Conservation (phyloP, 2,113 vertebrate genomes). For the Callipepla squamata region DNA sequence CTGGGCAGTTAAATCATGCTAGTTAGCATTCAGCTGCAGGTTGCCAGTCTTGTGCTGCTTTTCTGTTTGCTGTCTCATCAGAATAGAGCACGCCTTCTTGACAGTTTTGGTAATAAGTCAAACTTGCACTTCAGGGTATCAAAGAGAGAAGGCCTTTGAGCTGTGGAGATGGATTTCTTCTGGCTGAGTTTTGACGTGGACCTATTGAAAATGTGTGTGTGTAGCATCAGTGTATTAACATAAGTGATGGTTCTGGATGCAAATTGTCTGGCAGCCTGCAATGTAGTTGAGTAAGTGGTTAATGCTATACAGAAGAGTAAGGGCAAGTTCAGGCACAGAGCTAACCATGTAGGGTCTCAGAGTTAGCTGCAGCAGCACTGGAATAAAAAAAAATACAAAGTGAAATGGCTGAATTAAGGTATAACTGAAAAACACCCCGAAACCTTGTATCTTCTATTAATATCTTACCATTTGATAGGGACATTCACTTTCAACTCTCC, state of each 20-base stretch:
- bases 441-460: not conserved
- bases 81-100: not conserved
- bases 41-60: not conserved
- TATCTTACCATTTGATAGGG: not conserved
- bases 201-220: not conserved
- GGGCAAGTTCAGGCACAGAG: not conserved
- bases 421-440: not conserved
- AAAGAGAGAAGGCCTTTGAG: not conserved
- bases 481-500: not conserved
- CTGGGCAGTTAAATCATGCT: not conserved
- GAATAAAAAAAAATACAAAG: not conserved
- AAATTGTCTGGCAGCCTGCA: not conserved
- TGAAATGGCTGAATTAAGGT: not conserved
- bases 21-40: not conserved
- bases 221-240: not conserved
- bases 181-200: not conserved
- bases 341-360: not conserved
- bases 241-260: not conserved
- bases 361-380: not conserved
- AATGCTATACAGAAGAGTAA: not conserved
- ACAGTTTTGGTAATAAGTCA: not conserved
- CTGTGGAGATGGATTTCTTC: not conserved
- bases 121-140: not conserved
- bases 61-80: not conserved
- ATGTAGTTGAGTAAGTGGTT: fast-evolving